phyloP scores from a whole-genome alignment of 2,113 vertebrate species.

The Irena cyanogastra region DNA sequence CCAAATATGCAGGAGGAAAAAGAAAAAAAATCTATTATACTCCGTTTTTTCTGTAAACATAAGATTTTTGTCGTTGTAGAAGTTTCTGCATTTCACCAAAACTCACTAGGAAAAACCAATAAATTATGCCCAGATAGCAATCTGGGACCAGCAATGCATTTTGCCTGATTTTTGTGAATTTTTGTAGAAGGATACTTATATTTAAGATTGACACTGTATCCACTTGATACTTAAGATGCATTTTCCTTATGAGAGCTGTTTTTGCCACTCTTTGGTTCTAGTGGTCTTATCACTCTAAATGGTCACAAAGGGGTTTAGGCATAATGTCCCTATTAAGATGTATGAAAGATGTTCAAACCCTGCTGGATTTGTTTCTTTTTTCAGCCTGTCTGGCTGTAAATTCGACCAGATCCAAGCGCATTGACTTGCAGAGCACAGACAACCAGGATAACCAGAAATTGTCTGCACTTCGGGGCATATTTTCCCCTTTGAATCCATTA shows the following conservation, averaged over 20 bases:
- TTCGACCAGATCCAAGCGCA: not conserved
- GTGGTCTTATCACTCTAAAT: not conserved
- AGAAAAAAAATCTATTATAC: not conserved
- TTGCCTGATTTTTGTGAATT: not conserved
- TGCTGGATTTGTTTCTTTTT: not conserved
- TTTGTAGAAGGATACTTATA: not conserved
- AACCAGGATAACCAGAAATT: not conserved
- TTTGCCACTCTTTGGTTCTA: not conserved
- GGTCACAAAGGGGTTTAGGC: not conserved
- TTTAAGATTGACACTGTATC: not conserved
- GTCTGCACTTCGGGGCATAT: not conserved
- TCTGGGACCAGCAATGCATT: not conserved
- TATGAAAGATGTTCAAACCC: not conserved
- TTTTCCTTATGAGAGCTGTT: not conserved
- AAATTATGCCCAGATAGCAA: not conserved
- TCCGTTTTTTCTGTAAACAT: not conserved
- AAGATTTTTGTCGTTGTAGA: not conserved
- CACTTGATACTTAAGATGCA: not conserved
- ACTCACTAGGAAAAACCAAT: not conserved
- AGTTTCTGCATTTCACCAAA: not conserved
- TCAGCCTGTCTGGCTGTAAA: not conserved
- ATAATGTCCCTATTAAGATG: not conserved
- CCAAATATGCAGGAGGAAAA: slow-evolving; percentile 15
- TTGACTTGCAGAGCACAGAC: not conserved
- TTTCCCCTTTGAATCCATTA: not conserved